Conservation (phyloP, 1,140 invertebrate species). For the Palaemon carinicauda region DNA sequence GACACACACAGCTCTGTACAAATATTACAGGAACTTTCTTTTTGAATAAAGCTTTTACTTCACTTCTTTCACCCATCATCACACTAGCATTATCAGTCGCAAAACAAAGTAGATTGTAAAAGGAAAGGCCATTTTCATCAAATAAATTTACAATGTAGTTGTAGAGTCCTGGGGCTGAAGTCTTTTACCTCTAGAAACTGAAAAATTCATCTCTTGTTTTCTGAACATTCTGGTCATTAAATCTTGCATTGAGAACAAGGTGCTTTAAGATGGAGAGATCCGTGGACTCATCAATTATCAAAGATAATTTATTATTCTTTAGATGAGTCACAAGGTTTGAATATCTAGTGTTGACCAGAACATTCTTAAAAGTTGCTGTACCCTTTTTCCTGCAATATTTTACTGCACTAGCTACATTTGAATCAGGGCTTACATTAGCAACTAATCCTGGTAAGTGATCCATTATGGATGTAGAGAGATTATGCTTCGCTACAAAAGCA, state of each 20-base stretch:
- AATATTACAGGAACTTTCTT: slow-evolving; percentile 26
- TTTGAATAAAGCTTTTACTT: slow-evolving; percentile 29
- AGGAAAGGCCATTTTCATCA: slow-evolving; percentile 16
- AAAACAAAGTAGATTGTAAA: slow-evolving; percentile 57
- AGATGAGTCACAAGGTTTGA: slow-evolving; percentile 32
- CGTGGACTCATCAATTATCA: slow-evolving; percentile 53
- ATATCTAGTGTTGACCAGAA: slow-evolving; percentile 18
- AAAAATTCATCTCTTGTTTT: slow-evolving; percentile 43
- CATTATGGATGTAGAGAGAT: slow-evolving; percentile 23
- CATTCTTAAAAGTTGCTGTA: slow-evolving; percentile 16
- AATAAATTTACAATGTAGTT: slow-evolving; percentile 37
- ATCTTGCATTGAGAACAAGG: too few relatives aligned
- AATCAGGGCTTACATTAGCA: slow-evolving; percentile 21
- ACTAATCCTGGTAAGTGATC: slow-evolving; percentile 25
- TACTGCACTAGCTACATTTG: slow-evolving; percentile 23
- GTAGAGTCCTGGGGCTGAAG: slow-evolving; percentile 37
- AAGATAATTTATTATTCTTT: slow-evolving; percentile 46
- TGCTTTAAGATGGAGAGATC: slow-evolving; percentile 47
- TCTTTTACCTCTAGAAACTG: slow-evolving; percentile 41
- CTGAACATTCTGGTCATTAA: slow-evolving; percentile 40
- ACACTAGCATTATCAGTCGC: slow-evolving; percentile 48
- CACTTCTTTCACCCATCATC: slow-evolving; percentile 28
- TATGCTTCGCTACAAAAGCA: slow-evolving; percentile 40
- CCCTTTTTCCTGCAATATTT: slow-evolving; percentile 53
- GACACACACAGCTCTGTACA: slow-evolving; percentile 40